Base-by-base conservation (phyloP, 2,888 invertebrate genomes). In the Linnaemya vulpina region DNA sequence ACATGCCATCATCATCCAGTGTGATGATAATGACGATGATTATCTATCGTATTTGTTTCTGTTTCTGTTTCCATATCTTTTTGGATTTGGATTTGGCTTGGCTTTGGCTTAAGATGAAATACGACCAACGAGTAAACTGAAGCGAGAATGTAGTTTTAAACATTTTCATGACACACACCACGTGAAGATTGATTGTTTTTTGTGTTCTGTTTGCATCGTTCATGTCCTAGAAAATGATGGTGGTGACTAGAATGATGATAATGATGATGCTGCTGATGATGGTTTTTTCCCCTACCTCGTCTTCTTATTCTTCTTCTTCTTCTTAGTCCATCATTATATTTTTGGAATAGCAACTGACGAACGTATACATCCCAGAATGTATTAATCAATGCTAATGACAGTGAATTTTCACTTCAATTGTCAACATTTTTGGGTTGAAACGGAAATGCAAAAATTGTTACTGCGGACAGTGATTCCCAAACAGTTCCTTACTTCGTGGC, bases 341-440 rank as follows among this genome's bases (percentile, higher is more conserved):
- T 68, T 53, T 78, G 1, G 10, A 53, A 55, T 15, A n/a, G 15
- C 15, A 35, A 38, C 25, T 17, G 35, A 68, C 17, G 90, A 91
- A 91, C 89, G 87, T 87, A 87, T 83, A 77, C 77, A 38, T 71
- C 70, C 53, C 51, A 67, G 65, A 71, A 90, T 89, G 89, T 92
- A 92, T 92, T 92, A 92, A 92, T 92, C 92, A 92, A 92, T 92
- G 92, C 92, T 92, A 92, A 92, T 92, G 92, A 92, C 91, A 92
- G 90, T 78, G 67, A 77, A 86, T 84, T 86, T 83, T 83, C 86
- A 84, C 81, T 86, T 86, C 84, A 83, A 85, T 85, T 85, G 85
- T 82, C 85, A 85, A 82, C 85, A 55, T 78, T 85, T 85, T 78
- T 74, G 78, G 68, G 70, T 71, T 76, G 71, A 65, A 82, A 76